Base-by-base conservation (phyloP, 2,113 vertebrate species). In the Apus apus region DNA sequence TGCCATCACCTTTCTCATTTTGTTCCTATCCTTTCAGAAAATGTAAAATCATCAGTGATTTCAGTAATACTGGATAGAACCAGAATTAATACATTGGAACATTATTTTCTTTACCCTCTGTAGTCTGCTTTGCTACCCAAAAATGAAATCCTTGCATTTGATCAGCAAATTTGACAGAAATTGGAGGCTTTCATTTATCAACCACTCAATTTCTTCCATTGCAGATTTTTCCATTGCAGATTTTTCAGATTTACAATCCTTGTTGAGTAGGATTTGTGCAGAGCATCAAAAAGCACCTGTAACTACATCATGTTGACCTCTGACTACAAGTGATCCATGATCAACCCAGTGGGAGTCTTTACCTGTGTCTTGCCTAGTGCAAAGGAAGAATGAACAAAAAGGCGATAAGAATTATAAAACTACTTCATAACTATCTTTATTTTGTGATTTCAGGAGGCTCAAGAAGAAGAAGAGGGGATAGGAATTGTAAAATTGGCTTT, bases 301-400 rank as follows among this genome's bases (percentile, higher is more conserved):
- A 76, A 54, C 32, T 56, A 29, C 45, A 30, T 38, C 2, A 0
- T 8, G 87, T 68, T 79, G 50, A n/a, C 64, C 38, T 76, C 54
- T 93, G 71, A 25, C 25, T 78, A 32, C 29, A 56, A 85, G 6
- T 30, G 17, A 66, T 36, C 38, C 5, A 13, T 61, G 34, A 78
- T 80, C 56, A 76, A 60, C 78, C 16, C 26, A 81, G 10, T 15
- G 9, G 3, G 17, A 27, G 16, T 70, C 5, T 13, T 60, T 79
- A n/a, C 19, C 21, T 62, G 2, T 62, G 45, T 45, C 61, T 88
- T 76, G 17, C 61, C 61, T 36, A 67, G 78, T 30, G 61, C 64
- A 78, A 75, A 74, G 36, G 25, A 79, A 72, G n/a, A 86, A 58
- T 68, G 81, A 88, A 64, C n/a, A 86, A 90, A 96, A 61, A 14